Evolutionary conservation across 2,113 vertebrate genomes (phyloP), one percentile per base, ranked within the genome.

Genomic region (Miniopterus natalensis): DNA sequence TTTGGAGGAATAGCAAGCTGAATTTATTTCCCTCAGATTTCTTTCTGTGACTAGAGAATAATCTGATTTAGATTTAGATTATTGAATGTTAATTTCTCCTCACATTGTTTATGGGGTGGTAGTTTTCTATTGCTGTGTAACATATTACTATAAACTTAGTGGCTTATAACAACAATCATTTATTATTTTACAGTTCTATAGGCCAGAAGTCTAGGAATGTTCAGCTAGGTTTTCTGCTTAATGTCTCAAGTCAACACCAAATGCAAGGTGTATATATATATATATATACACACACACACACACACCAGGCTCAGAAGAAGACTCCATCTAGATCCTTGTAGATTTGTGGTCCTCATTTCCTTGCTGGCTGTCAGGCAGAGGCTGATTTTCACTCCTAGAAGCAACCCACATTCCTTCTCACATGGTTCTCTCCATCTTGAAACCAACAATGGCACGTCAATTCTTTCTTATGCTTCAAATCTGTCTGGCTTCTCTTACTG

Each of bases 11-110:
- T 17, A 95, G 63, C 42, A 92, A 92, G 45, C 12, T 78, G 61
- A 63, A 93, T 51, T 74, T 45, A 86, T 85, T 87, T 81, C 40
- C 31, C 9, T 31, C n/a, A 88, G n/a, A n/a, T 84, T 92, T 78
- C 49, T 95, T 89, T 84, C 23, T 71, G 0, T 73, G 47, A 55
- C 4, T 47, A 84, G 45, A 84, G 36, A 77, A 87, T 11, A 84
- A 55, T 45, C 47, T 75, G 31, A 86, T 83, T 81, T 53, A 74
- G 20, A 63, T 75, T 88, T 75, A 87, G 53, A 42, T 94, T 49
- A 80, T 10, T 73, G 25, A 81, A 75, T 86, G 36, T 73, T 90
- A 45, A 70, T 83, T 90, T 90, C n/a, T 45, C 53, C 59, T 95
- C 59, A 79, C 36, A 49, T n/a, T 79, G 25, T 79, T 91, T 88